Conservation (phyloP, 2,113 vertebrate species). For the Neolamprologus cancellatus region DNA sequence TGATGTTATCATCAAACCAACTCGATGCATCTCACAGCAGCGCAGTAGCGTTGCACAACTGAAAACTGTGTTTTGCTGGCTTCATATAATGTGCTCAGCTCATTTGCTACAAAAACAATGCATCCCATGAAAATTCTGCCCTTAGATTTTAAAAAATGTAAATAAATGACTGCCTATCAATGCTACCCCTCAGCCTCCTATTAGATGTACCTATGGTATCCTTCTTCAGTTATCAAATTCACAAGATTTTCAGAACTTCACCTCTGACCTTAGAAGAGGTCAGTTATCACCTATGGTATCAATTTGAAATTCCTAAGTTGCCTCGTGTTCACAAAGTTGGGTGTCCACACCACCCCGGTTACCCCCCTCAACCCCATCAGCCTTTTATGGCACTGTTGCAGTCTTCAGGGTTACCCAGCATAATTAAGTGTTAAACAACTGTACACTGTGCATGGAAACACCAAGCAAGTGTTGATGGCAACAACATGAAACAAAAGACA, state of each 20-base stretch:
- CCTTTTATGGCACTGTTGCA: background rate
- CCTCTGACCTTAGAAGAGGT: background rate
- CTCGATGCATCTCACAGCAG: background rate
- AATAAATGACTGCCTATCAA: background rate
- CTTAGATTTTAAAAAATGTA: background rate
- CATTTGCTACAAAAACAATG: conserved; percentile 10
- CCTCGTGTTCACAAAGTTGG: background rate
- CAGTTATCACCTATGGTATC: background rate
- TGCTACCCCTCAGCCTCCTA: background rate
- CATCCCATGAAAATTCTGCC: background rate
- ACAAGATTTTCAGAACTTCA: background rate
- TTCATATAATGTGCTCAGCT: background rate
- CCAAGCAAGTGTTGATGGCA: background rate
- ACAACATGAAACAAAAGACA: background rate
- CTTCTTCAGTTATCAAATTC: background rate
- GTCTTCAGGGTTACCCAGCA: background rate
- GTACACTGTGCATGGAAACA: background rate
- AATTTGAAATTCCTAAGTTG: background rate
- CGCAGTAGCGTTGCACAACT: background rate
- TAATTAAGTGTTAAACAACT: background rate
- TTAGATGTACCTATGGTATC: background rate
- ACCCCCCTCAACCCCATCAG: background rate
- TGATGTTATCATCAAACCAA: background rate
- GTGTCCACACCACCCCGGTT: background rate
- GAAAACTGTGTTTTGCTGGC: background rate